phyloP scores from a whole-genome alignment of 2,888 invertebrate genomes.

The Nomada lathburiana region DNA sequence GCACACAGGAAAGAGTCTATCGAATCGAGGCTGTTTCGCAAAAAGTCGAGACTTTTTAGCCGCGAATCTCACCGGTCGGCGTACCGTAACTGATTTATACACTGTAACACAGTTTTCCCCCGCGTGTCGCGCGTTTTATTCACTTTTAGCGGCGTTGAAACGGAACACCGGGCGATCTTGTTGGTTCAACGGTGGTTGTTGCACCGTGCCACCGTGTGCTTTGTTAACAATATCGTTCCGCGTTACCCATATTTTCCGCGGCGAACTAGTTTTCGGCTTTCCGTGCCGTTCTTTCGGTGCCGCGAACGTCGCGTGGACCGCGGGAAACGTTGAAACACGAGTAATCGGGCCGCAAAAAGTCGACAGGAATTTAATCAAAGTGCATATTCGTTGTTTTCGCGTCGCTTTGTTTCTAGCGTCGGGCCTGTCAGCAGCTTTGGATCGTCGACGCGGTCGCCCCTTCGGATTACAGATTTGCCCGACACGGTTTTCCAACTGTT shows the following conservation, averaged over 20 bases:
- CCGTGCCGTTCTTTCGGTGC: not conserved
- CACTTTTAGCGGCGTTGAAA: constrained; percentile 34
- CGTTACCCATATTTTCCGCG: constrained; percentile 4
- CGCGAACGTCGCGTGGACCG: not conserved
- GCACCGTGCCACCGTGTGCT: constrained; percentile 13
- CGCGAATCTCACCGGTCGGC: constrained; percentile 5
- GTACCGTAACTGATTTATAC: constrained; percentile 48
- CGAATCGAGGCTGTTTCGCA: not conserved
- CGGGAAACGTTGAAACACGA: no score
- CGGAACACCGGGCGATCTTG: constrained; percentile 49
- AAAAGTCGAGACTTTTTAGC: constrained; percentile 14
- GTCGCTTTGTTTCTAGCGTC: no score
- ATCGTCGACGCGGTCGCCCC: no score
- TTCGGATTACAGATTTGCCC: no score
- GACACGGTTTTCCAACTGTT: no score
- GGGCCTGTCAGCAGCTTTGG: no score
- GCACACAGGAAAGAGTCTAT: not conserved
- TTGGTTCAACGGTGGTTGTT: constrained; percentile 30
- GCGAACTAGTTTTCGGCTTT: not conserved
- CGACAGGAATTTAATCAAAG: no score
- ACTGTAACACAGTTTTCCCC: constrained; percentile 22
- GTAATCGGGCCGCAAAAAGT: not conserved
- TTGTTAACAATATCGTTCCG: constrained; percentile 41
- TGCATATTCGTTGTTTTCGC: no score
- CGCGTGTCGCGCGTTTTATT: constrained; percentile 29